These are phyloP conservation scores for Rhagophthalmus giganteus DNA, from an alignment of 2,888 invertebrate genomes.

Conservation along the genomic window DNA sequence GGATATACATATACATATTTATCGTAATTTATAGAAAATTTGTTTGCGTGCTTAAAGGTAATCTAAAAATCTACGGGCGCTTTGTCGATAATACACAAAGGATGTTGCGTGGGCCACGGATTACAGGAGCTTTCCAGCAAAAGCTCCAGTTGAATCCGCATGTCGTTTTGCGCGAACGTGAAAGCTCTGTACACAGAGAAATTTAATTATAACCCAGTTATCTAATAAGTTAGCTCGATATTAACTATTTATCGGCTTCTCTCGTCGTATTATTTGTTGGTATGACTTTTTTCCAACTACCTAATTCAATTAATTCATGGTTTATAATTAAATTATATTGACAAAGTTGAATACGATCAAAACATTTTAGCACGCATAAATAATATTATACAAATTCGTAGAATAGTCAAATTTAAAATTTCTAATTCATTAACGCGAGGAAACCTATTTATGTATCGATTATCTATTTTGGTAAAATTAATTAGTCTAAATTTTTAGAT, in stretches of 20 bases:
- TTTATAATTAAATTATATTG: not conserved
- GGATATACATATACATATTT: too few species aligned
- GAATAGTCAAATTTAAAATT: not conserved
- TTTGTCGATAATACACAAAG: constrained; percentile 22
- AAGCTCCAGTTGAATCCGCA: constrained; percentile 23
- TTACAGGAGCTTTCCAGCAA: constrained; percentile 16
- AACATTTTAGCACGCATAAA: too few species aligned
- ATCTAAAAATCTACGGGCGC: constrained; percentile 16
- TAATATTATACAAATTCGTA: too few species aligned
- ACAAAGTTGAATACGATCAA: too few species aligned
- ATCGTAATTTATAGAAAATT: not conserved
- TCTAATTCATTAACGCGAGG: not conserved
- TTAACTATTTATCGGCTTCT: too few species aligned
- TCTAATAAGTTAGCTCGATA: constrained; percentile 2
- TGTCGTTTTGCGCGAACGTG: constrained; percentile 17
- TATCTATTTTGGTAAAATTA: not conserved
- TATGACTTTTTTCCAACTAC: too few species aligned
- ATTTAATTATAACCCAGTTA: too few species aligned
- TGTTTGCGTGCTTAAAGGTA: constrained; percentile 16
- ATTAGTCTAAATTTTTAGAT: constrained; percentile 18
- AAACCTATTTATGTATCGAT: not conserved
- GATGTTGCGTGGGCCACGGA: constrained; percentile 21
- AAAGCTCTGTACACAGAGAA: constrained; percentile 13
- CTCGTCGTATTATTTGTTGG: too few species aligned
- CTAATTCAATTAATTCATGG: not conserved